A percentile compares a stretch with the other conserved stretches of the same genome.
These are phyloP conservation scores for Kradibia gibbosae DNA, from an alignment of 1,140 invertebrate genomes.

Conservation along the genomic window DNA sequence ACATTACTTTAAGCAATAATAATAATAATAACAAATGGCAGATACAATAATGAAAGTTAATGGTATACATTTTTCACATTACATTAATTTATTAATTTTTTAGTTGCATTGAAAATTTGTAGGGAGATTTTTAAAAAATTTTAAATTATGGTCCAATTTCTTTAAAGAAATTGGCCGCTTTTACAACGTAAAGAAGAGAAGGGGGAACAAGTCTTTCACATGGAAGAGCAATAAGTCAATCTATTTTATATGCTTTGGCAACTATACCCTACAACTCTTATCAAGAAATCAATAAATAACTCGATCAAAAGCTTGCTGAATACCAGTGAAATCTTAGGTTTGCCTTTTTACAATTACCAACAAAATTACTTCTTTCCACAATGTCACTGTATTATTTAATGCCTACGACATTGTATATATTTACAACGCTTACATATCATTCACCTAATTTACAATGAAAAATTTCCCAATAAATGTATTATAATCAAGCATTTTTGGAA, in stretches of 20 bases:
- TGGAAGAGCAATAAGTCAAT: constrained; percentile 51
- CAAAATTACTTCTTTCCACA: constrained; percentile 20
- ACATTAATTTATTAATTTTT: neutral
- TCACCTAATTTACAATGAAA: no score
- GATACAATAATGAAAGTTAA: no score
- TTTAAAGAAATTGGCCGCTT: constrained; percentile 39
- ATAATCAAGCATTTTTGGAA: no score
- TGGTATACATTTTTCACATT: neutral
- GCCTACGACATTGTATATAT: neutral
- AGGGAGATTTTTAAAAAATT: constrained; percentile 31
- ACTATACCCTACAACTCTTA: constrained; percentile 44
- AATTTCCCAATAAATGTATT: no score
- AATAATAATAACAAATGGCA: no score
- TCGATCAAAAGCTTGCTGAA: constrained; percentile 48
- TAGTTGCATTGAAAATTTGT: neutral
- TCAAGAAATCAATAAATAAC: constrained; percentile 49
- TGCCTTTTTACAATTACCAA: constrained; percentile 36
- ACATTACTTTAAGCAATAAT: no score
- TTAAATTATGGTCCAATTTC: constrained; percentile 37
- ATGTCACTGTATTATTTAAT: neutral
- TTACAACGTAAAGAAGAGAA: constrained; percentile 3
- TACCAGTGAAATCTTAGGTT: constrained; percentile 22
- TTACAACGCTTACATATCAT: no score
- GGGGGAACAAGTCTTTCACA: constrained; percentile 42
- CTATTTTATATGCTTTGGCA: constrained; percentile 51